phyloP scores from a whole-genome alignment of 2,113 vertebrate species.

The Litocranius walleri region DNA sequence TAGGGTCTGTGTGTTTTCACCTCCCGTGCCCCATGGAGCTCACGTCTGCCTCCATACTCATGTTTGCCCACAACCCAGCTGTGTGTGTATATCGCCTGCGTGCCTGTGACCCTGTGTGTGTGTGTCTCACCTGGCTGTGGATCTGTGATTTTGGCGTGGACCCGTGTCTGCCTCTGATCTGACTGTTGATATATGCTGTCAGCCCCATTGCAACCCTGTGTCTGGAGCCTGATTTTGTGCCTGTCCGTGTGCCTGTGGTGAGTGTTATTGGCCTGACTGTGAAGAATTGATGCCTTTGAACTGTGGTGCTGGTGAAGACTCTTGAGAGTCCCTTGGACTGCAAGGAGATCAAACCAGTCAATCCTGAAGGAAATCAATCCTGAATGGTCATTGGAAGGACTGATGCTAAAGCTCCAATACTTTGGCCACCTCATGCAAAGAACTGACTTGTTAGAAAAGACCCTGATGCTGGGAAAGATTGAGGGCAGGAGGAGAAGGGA shows the following conservation, averaged over 20 bases:
- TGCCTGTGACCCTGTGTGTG: fast-evolving
- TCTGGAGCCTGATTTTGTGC: background rate
- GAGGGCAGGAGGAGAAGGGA: background rate
- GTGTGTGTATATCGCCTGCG: background rate
- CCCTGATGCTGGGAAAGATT: background rate
- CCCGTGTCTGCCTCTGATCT: background rate
- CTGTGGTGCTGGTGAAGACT: background rate
- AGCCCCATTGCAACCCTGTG: background rate
- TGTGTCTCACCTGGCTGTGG: background rate
- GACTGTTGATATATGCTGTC: background rate
- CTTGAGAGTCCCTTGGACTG: background rate
- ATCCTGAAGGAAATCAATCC: background rate
- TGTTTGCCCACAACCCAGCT: no score
- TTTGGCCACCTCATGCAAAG: background rate
- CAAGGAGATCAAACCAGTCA: background rate
- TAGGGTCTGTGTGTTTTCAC: background rate
- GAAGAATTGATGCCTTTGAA: background rate
- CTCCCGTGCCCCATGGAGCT: background rate
- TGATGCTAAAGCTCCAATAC: background rate
- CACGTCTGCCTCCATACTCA: background rate
- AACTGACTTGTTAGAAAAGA: background rate
- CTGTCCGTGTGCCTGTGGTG: background rate
- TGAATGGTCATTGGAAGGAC: background rate
- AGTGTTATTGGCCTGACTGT: background rate
- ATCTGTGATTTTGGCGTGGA: background rate